Base-by-base conservation (phyloP, 2,113 vertebrate species). In the Perca schrenkii region DNA sequence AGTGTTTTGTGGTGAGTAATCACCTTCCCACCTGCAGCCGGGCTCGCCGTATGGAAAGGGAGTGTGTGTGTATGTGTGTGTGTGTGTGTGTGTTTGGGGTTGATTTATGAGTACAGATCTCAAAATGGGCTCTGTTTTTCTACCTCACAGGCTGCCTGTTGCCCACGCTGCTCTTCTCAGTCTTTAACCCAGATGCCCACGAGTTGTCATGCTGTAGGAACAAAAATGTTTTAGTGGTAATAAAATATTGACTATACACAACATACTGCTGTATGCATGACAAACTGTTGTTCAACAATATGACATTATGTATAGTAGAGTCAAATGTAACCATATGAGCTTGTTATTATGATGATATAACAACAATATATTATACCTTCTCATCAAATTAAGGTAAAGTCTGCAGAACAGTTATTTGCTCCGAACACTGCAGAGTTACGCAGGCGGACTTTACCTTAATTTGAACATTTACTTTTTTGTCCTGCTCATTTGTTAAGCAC, bases 1-100 rank as follows among this genome's bases (percentile, higher is more conserved):
- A 28, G 85, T 86, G 86, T 91, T 95, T 92, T 89, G 84, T 87
- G 89, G 90, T 91, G 92, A 91, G 86, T 94, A 94, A 95, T 94
- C 91, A 89, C 90, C 88, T 89, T 86, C 88, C 89, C 92, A 94
- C 92, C 90, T 94, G 92, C 94, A 92, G 88, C 91, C 74, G 86
- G 72, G 84, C 85, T 83, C 43, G 11, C 87, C 6, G 77, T 82
- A 84, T 81, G 70, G 89, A 90, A 77, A 73, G 70, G 62, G 83
- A 86, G 86, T n/a, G 64, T 67, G 61, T 63, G 58, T 75, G 73
- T 78, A 67, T 78, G 70, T 75, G 68, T 74, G 67, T 79, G 68
- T 70, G 64, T 74, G 58, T 56, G 67, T 82, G 73, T 75, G 85
- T 22, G 64, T 69, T 84, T 83, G 86, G 79, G 74, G 81, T 54